phyloP scores from a whole-genome alignment of 2,888 invertebrate genomes.

The Cenopis cana region DNA sequence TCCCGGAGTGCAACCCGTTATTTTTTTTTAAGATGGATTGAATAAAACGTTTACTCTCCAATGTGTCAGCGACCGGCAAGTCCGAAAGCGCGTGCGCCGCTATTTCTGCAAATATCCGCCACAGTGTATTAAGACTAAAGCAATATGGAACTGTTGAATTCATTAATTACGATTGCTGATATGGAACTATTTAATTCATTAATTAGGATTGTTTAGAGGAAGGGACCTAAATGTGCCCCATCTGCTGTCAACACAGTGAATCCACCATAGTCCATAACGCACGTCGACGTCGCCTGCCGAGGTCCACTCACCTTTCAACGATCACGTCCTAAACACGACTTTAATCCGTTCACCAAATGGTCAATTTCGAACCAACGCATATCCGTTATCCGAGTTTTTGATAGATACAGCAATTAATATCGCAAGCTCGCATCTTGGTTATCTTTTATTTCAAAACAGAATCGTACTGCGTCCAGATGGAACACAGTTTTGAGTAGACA shows the following conservation, averaged over 20 bases:
- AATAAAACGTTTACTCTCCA: background rate
- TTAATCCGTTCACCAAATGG: background rate
- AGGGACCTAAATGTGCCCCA: no score
- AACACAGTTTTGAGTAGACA: background rate
- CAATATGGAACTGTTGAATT: no score
- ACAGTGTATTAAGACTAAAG: background rate
- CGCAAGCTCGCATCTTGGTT: background rate
- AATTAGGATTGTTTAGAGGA: no score
- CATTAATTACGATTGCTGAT: no score
- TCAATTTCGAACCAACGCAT: background rate
- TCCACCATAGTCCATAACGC: no score
- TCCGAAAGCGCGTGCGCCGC: conserved; percentile 44
- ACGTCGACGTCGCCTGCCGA: background rate
- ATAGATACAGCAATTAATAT: conserved; percentile 1
- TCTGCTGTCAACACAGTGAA: no score
- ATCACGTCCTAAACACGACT: background rate
- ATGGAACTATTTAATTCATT: no score
- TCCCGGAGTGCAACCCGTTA: no score
- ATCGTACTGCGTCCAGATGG: background rate
- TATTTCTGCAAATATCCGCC: conserved; percentile 53
- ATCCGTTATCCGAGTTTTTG: background rate
- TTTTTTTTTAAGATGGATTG: no score
- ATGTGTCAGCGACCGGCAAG: background rate
- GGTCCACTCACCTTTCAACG: background rate
- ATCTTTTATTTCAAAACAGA: background rate